Percentiles rank a stretch among this genome's conserved stretches.
phyloP scores from a whole-genome alignment of 1,140 invertebrate species.

The Meteorus sp. region DNA sequence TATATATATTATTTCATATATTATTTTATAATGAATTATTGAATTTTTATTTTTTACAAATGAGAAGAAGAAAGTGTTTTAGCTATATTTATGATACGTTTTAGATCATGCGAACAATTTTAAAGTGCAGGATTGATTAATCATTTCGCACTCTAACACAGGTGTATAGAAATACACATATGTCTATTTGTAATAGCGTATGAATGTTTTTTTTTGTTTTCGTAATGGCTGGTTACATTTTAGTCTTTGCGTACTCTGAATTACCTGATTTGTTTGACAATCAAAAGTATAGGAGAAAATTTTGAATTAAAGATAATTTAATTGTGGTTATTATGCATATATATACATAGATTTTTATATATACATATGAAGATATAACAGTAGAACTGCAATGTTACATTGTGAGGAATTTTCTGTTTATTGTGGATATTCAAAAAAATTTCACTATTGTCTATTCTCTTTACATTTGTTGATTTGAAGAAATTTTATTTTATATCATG shows the following conservation, averaged over 20 bases:
- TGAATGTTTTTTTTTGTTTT: conserved; percentile 33
- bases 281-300: conserved; percentile 26
- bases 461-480: no score
- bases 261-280: conserved; percentile 39
- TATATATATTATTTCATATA: conserved; percentile 51
- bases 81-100: conserved; percentile 38
- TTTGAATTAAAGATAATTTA: background rate
- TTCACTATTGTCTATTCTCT: no score
- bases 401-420: no score
- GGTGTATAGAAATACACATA: background rate
- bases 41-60: no score
- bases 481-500: no score
- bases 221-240: conserved; percentile 43
- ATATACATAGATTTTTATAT: conserved; percentile 16
- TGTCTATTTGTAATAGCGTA: conserved; percentile 31
- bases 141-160: no score
- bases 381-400: no score
- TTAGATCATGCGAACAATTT: no score
- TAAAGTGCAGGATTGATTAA: no score
- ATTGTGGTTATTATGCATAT: background rate
- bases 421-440: no score
- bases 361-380: no score
- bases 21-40: conserved; percentile 45
- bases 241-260: conserved; percentile 33
- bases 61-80: conserved; percentile 24